These are phyloP conservation scores for Phasia obesa DNA, from an alignment of 2,888 invertebrate genomes.

Conservation along the genomic window DNA sequence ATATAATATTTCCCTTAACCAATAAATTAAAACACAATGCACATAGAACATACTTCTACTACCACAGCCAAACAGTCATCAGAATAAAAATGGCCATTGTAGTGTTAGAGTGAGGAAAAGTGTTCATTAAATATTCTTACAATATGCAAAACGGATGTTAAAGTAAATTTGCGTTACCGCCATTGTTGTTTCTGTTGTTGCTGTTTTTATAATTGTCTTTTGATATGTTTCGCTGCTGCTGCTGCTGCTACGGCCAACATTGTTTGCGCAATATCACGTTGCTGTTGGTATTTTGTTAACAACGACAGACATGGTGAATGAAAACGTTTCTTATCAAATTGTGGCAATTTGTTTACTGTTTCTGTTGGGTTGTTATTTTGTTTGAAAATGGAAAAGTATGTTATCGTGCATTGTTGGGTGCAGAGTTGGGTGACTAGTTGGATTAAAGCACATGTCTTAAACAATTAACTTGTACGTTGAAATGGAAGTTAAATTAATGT, in stretches of 20 bases:
- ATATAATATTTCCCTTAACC: neutral
- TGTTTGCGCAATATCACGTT: constrained; percentile 25
- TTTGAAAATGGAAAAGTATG: neutral
- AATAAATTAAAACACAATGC: constrained; percentile 8
- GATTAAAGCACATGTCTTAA: too few relatives aligned
- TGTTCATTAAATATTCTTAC: constrained; percentile 28
- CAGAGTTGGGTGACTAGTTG: neutral
- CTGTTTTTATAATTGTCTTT: constrained; percentile 35
- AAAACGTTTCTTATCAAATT: too few relatives aligned
- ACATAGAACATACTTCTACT: neutral
- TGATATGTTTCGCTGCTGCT: constrained; percentile 3
- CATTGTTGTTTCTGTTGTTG: constrained; percentile 24
- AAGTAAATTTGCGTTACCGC: constrained; percentile 58
- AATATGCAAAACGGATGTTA: constrained; percentile 61
- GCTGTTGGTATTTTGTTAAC: neutral
- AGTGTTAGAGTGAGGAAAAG: neutral
- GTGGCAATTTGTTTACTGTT: constrained; percentile 57
- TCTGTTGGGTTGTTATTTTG: constrained; percentile 8
- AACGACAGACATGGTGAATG: too few relatives aligned
- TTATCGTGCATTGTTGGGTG: neutral
- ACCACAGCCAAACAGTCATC: neutral
- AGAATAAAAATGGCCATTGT: constrained; percentile 10
- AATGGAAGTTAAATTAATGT: neutral
- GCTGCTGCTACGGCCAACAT: neutral
- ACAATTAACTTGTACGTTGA: constrained; percentile 1